Base-by-base conservation (phyloP, 2,797 vertebrate species). In the Dromococcyx pavoninus region DNA sequence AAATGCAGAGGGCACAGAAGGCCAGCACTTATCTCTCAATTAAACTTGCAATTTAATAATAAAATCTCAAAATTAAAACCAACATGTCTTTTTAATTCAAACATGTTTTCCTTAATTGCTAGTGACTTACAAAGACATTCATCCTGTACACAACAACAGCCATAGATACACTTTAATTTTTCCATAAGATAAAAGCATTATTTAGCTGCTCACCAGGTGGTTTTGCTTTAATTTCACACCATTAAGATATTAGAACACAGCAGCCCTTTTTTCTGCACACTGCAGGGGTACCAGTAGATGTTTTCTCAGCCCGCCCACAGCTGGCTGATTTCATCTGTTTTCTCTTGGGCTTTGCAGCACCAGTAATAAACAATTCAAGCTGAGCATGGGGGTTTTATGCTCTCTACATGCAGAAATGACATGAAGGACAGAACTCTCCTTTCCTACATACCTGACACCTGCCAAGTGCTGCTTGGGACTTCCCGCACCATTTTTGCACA, bases 261-360 rank as follows among this genome's bases (percentile, higher is more conserved):
- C 62, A 96, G 70, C 28, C n/a, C 46, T 50, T 2, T 32, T 86
- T 79, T 61, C 0, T n/a, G 0, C 58, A 46, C 2, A 2, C 57
- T 39, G 27, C 75, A 25, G 19, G 85, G 75, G 8, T 48, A 57
- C 66, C 80, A 94, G 71, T 54, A 94, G 90, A 81, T 91, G 67
- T 70, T 84, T 88, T 39, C 44, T 23, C 1, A 2, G 43, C 66
- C 53, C 84, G 85, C 70, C 79, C 76, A 53, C 77, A 91, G 93
- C 76, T 90, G 89, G 56, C 79, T 91, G 83, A 92, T 93, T 86
- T 79, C 7, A 64, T 73, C 65, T 61, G 56, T 88, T 91, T 83
- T 73, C 43, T 96, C 86, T 73, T 25, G 62, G 58, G 56, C 62
- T 86, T 78, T 73, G 53, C 27, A 93, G 94, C n/a, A 66, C 44